phyloP scores from a whole-genome alignment of 1,140 invertebrate species.

The Limonius californicus region DNA sequence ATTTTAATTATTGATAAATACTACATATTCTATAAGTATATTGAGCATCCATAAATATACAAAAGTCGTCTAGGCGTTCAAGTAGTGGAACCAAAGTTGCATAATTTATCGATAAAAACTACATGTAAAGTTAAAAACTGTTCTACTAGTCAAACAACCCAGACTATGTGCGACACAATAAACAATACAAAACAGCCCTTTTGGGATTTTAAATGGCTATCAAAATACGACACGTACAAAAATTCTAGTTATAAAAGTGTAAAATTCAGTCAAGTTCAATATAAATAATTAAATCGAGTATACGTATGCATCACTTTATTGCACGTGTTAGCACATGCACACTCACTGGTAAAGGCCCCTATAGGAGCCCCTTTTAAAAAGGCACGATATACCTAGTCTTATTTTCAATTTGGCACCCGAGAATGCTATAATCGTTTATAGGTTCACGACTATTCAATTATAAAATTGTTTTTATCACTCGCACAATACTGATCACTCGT shows the following conservation, averaged over 20 bases:
- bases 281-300: constrained; percentile 33
- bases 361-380: constrained; percentile 30
- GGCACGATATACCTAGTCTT: constrained; percentile 43
- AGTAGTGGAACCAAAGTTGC: constrained; percentile 39
- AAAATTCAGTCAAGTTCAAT: constrained; percentile 40
- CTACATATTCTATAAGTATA: constrained; percentile 47
- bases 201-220: constrained; percentile 38
- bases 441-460: constrained; percentile 39
- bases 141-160: constrained; percentile 46
- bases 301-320: constrained; percentile 32
- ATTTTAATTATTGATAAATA: constrained; percentile 46
- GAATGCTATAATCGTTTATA: constrained; percentile 38
- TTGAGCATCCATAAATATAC: constrained; percentile 49
- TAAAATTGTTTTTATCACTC: constrained; percentile 38
- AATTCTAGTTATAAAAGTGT: constrained; percentile 42
- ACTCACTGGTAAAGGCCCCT: constrained; percentile 13
- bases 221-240: constrained; percentile 42
- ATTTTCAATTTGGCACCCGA: constrained; percentile 47
- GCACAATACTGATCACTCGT: constrained; percentile 30
- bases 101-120: constrained; percentile 27
- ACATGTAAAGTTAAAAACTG: constrained; percentile 15
- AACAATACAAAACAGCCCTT: constrained; percentile 33
- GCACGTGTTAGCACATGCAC: background rate
- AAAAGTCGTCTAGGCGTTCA: constrained; percentile 45
- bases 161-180: constrained; percentile 44